Evolutionary conservation across 1,140 invertebrate species (phyloP).

Genomic region (Drosophila obscura): DNA sequence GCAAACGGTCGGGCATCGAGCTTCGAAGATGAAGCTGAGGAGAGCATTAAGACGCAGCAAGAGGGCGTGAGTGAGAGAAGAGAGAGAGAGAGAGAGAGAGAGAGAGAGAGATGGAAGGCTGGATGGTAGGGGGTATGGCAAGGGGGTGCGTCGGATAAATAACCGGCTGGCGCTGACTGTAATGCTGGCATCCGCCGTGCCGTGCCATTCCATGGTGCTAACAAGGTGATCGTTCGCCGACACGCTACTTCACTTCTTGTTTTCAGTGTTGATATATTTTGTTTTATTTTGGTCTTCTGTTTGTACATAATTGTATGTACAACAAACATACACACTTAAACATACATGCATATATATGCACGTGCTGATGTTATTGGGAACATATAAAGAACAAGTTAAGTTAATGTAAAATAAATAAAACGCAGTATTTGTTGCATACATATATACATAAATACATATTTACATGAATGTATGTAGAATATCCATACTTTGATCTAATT

Average conservation of each 20-base stretch:
- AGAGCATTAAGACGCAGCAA: constrained; percentile 5
- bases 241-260: constrained; percentile 70
- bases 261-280: constrained; percentile 52
- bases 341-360: background rate
- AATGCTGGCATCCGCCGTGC: constrained; percentile 27
- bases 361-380: background rate
- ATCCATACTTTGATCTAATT: too few relatives aligned
- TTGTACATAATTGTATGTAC: constrained; percentile 7
- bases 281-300: constrained; percentile 47
- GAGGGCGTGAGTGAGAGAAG: background rate
- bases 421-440: background rate
- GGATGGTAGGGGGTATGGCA: background rate
- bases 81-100: constrained; percentile 3
- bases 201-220: constrained; percentile 56
- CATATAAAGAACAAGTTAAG: too few relatives aligned
- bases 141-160: constrained; percentile 48
- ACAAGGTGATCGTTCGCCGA: constrained; percentile 74
- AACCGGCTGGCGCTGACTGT: constrained; percentile 64
- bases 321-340: background rate
- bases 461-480: too few relatives aligned
- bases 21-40: background rate
- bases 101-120: background rate
- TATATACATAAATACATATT: background rate
- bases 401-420: too few relatives aligned
- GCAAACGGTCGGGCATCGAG: background rate